These are phyloP conservation scores for Synchiropus splendidus DNA, from an alignment of 2,113 vertebrate species.

Conservation along the genomic window DNA sequence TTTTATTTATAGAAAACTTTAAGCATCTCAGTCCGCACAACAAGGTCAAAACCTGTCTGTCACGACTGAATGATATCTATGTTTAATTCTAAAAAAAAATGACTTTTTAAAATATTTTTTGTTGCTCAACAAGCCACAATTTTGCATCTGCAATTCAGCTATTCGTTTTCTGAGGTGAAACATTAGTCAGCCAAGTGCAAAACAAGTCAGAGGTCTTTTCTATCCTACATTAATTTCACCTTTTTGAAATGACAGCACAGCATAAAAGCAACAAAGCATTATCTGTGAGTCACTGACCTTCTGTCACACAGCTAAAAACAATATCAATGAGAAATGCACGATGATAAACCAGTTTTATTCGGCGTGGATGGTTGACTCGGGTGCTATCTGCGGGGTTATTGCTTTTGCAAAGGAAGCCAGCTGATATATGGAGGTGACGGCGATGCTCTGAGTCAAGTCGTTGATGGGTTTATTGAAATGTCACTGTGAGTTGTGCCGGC, in stretches of 20 bases:
- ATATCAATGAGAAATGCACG: conserved; percentile 22
- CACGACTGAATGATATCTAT: too few species aligned
- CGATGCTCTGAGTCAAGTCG: conserved; percentile 27
- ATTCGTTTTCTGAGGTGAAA: too few species aligned
- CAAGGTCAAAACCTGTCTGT: too few species aligned
- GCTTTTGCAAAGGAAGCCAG: conserved; percentile 20
- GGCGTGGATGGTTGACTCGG: conserved; percentile 21
- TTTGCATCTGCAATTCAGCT: too few species aligned
- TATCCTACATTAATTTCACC: too few species aligned
- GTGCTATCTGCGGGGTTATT: conserved; percentile 23
- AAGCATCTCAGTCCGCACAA: too few species aligned
- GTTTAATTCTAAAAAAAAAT: too few species aligned
- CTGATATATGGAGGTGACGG: conserved; percentile 28
- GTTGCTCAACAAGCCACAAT: too few species aligned
- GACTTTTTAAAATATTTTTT: too few species aligned
- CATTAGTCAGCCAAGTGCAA: too few species aligned
- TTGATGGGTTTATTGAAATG: conserved; percentile 42
- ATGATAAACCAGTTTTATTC: conserved; percentile 42
- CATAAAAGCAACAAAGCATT: conserved; percentile 23
- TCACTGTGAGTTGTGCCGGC: conserved; percentile 26
- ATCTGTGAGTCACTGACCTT: conserved; percentile 41
- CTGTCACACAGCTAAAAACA: conserved; percentile 6
- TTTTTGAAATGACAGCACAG: conserved; percentile 20
- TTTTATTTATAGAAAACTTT: too few species aligned
- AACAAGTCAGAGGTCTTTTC: too few species aligned